Percentiles rank a stretch among this genome's conserved stretches.
Evolutionary conservation across 1,140 invertebrate species (phyloP).

Genomic region (Pseudomyrmex dendroicus): DNA sequence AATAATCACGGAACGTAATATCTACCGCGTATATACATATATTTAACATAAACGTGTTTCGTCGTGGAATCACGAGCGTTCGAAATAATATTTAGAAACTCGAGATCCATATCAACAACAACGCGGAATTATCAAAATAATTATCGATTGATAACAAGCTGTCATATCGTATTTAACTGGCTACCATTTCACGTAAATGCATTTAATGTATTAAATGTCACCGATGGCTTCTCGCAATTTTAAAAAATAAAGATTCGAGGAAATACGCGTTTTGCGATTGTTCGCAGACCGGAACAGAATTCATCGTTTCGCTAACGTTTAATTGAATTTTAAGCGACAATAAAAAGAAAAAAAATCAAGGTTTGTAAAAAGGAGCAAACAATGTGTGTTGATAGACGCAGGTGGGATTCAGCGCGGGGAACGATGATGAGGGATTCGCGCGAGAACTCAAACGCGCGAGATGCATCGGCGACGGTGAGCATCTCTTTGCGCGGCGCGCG

Average conservation of each 20-base stretch:
- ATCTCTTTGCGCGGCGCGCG: neutral
- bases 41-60: constrained; percentile 38
- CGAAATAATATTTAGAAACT: constrained; percentile 2
- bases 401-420: neutral
- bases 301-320: constrained; percentile 5
- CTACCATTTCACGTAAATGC: neutral
- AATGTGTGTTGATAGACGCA: neutral
- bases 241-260: constrained; percentile 6
- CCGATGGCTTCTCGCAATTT: neutral
- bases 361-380: neutral
- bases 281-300: neutral
- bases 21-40: neutral
- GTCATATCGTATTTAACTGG: constrained; percentile 25
- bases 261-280: neutral
- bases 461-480: neutral
- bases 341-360: no score
- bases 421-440: constrained; percentile 4
- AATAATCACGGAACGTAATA: constrained; percentile 11
- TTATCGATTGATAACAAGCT: neutral
- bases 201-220: constrained; percentile 1
- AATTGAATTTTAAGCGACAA: constrained; percentile 3
- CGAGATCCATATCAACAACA: neutral
- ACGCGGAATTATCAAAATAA: neutral
- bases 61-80: neutral
- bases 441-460: neutral